Base-by-base conservation (phyloP, 2,888 invertebrate genomes). In the Blastobasis lacticolella region DNA sequence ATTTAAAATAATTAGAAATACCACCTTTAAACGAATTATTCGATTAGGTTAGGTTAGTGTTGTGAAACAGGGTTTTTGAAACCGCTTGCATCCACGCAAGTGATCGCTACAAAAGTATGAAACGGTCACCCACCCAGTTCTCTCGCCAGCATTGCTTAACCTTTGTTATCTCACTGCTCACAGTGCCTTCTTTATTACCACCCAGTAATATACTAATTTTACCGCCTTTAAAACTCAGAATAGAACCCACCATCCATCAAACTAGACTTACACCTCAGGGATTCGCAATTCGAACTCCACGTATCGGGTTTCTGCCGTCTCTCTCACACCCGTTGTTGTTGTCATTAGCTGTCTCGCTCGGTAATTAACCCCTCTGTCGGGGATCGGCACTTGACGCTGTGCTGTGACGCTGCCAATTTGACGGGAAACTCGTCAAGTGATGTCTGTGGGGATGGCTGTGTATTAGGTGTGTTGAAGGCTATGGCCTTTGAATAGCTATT, bases 381-480 rank as follows among this genome's bases (percentile, higher is more conserved):
- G 69, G 69, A 71, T 69, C 74, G 68, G 81, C 80, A 81, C 81
- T 80, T 77, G 77, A 73, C 68, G 75, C 72, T 58, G 67, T 42
- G 23, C 23, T 23, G 23, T 23, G 23, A 23, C 23, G 23, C 23
- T 23, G 23, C 23, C 23, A 23, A 23, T 23, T 23, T 23, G 23
- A 23, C 23, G 23, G 23, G 23, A 23, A 3, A 23, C 23, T 23
- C 23, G 23, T 23, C 23, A 23, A 23, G 23, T 23, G 3, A 23
- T 23, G 23, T 23, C 23, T 23, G 3, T 23, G 23, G 23, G 23
- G 23, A 23, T 23, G 23, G 23, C n/a, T n/a, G n/a, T 23, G 23
- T 3, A 23, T 23, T 23, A 23, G 23, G 23, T 23, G 23, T 23
- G 23, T 23, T 23, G 23, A 3, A 23, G 23, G 23, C 23, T 23